Evolutionary conservation across 2,888 invertebrate species (phyloP).

Genomic region (Metellina segmentata): DNA sequence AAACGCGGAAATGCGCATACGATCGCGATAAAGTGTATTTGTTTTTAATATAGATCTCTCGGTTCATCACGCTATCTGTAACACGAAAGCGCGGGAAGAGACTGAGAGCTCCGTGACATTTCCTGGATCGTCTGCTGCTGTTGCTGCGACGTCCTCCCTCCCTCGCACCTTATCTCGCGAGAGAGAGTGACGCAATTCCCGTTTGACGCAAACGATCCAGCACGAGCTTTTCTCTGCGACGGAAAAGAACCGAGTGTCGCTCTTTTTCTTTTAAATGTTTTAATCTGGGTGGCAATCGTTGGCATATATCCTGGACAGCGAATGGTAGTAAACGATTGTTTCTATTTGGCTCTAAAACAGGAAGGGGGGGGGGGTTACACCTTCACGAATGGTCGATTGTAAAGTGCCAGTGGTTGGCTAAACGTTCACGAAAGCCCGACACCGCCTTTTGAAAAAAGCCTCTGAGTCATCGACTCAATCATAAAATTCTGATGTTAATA

Average conservation of each 20-base stretch:
- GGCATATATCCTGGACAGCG: no score
- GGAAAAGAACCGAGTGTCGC: background rate
- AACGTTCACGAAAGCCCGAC: no score
- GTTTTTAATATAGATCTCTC: no score
- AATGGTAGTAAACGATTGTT: no score
- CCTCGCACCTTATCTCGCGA: background rate
- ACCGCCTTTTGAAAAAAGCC: no score
- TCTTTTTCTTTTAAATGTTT: background rate
- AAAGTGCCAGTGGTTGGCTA: no score
- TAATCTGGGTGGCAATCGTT: no score
- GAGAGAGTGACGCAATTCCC: background rate
- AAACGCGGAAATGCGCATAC: slow-evolving; percentile 18
- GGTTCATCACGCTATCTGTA: background rate
- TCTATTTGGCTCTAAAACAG: no score
- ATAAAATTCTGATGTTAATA: no score
- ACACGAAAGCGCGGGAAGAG: background rate
- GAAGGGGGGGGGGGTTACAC: no score
- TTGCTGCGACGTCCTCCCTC: background rate
- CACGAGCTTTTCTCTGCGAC: background rate
- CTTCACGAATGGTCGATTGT: no score
- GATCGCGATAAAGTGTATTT: background rate
- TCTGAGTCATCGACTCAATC: no score
- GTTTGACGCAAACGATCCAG: background rate
- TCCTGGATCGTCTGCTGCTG: background rate
- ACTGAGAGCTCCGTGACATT: background rate